Percentiles rank a stretch among this genome's conserved stretches.
Conservation (phyloP, 2,888 invertebrate genomes). For the Lydus trimaculatus region DNA sequence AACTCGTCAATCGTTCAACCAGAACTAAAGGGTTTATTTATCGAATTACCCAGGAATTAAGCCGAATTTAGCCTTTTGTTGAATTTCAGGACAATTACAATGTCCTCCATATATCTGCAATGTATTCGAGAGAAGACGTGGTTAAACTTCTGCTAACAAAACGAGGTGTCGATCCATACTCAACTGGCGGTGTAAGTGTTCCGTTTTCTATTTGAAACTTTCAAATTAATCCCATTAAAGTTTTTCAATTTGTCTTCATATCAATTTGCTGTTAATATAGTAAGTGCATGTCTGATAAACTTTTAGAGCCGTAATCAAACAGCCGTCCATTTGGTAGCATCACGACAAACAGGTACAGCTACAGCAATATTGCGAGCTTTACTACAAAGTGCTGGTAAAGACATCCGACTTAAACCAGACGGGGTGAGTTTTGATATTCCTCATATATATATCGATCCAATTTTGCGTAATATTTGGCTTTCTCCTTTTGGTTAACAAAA, state of each 20-base stretch:
- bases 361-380: conserved; percentile 89
- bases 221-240: background rate
- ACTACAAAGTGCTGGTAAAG: conserved; percentile 87
- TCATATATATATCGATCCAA: background rate
- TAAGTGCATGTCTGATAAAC: background rate
- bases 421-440: conserved; percentile 73
- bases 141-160: conserved; percentile 88
- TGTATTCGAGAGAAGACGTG: conserved; percentile 94
- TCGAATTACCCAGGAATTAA: too few species aligned
- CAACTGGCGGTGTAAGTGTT: conserved; percentile 89
- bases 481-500: background rate
- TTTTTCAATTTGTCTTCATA: background rate
- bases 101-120: conserved; percentile 92
- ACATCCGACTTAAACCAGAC: conserved; percentile 85
- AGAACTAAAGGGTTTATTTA: too few species aligned
- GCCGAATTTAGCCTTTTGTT: background rate
- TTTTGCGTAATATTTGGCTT: background rate
- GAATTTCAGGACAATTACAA: conserved; percentile 91
- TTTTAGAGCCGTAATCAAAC: conserved; percentile 90
- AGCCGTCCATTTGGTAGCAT: conserved; percentile 94
- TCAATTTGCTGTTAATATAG: background rate
- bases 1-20: too few species aligned
- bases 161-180: conserved; percentile 89
- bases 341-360: conserved; percentile 90
- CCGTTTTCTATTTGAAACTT: background rate